Evolutionary conservation across 2,888 invertebrate genomes (phyloP).

Genomic region (Drosophila setosimentum): DNA sequence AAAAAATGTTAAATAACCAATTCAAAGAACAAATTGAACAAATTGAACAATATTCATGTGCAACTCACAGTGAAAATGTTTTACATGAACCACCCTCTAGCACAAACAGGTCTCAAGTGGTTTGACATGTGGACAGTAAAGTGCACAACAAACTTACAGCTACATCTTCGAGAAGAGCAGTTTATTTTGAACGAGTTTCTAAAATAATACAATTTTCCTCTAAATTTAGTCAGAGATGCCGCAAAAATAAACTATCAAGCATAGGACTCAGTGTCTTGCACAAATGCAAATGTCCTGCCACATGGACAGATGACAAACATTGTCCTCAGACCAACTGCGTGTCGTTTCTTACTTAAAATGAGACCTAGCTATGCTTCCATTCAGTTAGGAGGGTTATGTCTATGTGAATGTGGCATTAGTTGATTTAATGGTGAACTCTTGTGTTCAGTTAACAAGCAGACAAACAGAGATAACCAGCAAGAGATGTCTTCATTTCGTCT

Average conservation of each 20-base stretch:
- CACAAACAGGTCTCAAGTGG: conserved; percentile 21
- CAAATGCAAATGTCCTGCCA: conserved; percentile 68
- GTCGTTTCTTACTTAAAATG: conserved; percentile 37
- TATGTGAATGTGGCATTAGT: conserved; percentile 36
- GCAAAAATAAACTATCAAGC: conserved; percentile 27
- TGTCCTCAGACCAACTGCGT: conserved; percentile 19
- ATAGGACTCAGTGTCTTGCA: conserved; percentile 34
- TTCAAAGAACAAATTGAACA: conserved; percentile 42
- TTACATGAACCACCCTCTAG: conserved; percentile 26
- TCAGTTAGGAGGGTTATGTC: conserved; percentile 12
- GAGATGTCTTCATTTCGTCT: background rate
- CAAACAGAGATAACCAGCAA: conserved; percentile 18
- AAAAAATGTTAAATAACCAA: background rate
- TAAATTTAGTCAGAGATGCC: conserved; percentile 70
- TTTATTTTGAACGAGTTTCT: conserved; percentile 59
- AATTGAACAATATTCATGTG: conserved; percentile 42
- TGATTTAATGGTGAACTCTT: conserved; percentile 44
- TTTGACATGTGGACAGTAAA: conserved; percentile 34
- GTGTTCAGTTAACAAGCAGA: conserved; percentile 48
- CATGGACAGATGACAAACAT: conserved; percentile 46
- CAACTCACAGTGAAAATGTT: conserved; percentile 37
- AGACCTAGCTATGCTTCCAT: conserved; percentile 32
- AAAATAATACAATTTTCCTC: conserved; percentile 79
- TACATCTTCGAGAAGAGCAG: conserved; percentile 33
- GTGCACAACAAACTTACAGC: conserved; percentile 36